phyloP scores from a whole-genome alignment of 2,797 vertebrate species.

The Cercopithecus petaurista region DNA sequence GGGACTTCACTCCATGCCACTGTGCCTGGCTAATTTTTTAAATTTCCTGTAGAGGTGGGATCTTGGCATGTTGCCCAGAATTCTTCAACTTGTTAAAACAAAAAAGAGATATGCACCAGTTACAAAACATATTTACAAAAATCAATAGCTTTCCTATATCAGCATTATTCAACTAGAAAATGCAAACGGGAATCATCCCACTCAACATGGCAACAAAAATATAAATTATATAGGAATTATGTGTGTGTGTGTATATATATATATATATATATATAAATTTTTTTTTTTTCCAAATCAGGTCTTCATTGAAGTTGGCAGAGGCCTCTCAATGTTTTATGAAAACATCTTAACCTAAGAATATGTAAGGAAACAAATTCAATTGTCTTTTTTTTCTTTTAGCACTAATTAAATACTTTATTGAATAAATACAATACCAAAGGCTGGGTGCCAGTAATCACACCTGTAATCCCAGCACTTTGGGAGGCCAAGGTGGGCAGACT shows the following conservation, averaged over 20 bases:
- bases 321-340: slow-evolving; percentile 75
- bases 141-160: neutral
- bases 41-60: too few relatives aligned
- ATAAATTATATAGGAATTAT: neutral
- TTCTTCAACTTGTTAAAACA: neutral
- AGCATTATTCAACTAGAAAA: neutral
- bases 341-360: slow-evolving; percentile 71
- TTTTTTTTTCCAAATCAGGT: slow-evolving; percentile 49
- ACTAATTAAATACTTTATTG: too few relatives aligned
- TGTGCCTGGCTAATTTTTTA: too few relatives aligned
- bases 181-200: neutral
- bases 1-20: too few relatives aligned
- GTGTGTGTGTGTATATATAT: too few relatives aligned
- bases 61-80: too few relatives aligned
- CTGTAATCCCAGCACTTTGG: too few relatives aligned
- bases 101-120: neutral
- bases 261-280: too few relatives aligned
- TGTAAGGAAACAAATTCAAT: slow-evolving; percentile 55
- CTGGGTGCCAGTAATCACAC: too few relatives aligned
- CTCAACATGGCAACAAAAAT: neutral
- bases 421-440: too few relatives aligned
- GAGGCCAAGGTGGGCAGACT: too few relatives aligned
- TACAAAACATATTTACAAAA: neutral
- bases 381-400: slow-evolving; percentile 19
- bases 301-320: slow-evolving; percentile 86